Evolutionary conservation across 2,888 invertebrate species (phyloP).

Genomic region (Lasioglossum leucozonium): DNA sequence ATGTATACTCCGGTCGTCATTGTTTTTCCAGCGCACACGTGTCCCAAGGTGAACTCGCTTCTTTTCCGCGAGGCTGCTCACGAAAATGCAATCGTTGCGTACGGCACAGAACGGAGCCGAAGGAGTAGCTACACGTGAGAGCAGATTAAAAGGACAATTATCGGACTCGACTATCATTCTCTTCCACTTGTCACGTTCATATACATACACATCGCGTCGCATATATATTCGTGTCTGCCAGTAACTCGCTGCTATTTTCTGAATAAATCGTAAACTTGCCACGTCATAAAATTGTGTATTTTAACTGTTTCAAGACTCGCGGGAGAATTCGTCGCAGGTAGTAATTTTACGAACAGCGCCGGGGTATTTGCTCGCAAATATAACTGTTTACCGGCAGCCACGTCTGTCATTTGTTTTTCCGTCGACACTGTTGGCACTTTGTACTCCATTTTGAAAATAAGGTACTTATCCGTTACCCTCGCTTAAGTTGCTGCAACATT

Average conservation of each 20-base stretch:
- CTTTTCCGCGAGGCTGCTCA: neutral
- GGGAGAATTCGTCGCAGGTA: neutral
- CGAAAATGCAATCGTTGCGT: neutral
- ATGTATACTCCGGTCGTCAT: neutral
- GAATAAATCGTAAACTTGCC: neutral
- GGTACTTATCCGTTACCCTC: neutral
- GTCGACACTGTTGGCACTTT: neutral
- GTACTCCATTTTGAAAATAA: neutral
- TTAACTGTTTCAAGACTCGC: neutral
- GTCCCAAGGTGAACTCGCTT: constrained; percentile 15
- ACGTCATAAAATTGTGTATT: neutral
- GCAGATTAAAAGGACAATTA: neutral
- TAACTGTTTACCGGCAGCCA: neutral
- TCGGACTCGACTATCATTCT: neutral
- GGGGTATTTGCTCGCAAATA: neutral
- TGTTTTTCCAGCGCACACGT: neutral
- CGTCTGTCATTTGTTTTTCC: constrained; percentile 3
- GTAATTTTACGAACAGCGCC: neutral
- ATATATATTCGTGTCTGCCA: no score
- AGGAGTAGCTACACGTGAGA: neutral
- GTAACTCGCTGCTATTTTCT: neutral
- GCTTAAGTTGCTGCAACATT: neutral
- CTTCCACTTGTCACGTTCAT: neutral
- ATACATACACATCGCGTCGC: no score
- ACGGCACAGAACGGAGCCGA: neutral